Evolutionary conservation across 2,888 invertebrate genomes (phyloP).

Genomic region (Cantharis lateralis): DNA sequence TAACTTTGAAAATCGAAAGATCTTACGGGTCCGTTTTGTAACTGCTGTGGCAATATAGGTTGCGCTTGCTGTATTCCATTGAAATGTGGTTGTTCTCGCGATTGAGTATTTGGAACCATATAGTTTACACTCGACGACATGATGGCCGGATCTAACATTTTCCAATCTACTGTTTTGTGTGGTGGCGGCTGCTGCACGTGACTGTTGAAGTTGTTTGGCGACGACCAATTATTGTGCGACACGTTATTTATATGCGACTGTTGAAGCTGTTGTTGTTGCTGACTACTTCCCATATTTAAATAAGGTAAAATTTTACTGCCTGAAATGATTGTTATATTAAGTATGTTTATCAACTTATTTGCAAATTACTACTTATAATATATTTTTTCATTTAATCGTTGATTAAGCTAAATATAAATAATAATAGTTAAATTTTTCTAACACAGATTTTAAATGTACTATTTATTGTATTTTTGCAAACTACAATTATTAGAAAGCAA

Average conservation of each 20-base stretch:
- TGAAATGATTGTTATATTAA: constrained; percentile 39
- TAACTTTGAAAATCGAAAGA: constrained; percentile 41
- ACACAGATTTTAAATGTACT: too few relatives aligned
- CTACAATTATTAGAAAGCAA: too few relatives aligned
- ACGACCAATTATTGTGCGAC: constrained; percentile 53
- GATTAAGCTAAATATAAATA: too few relatives aligned
- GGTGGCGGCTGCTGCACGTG: constrained; percentile 40
- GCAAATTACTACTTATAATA: too few relatives aligned
- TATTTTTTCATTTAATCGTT: too few relatives aligned
- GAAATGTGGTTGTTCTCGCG: constrained; percentile 46
- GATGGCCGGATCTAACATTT: constrained; percentile 92
- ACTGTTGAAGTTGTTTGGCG: constrained; percentile 44
- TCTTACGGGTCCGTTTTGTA: constrained; percentile 32
- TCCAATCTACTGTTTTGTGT: constrained; percentile 76
- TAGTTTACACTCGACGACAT: constrained; percentile 72
- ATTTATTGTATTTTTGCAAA: too few relatives aligned
- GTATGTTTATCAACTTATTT: neutral
- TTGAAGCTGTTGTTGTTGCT: neutral
- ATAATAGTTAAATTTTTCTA: too few relatives aligned
- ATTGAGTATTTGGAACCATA: constrained; percentile 52
- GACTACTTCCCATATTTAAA: constrained; percentile 55
- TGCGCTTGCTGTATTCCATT: neutral
- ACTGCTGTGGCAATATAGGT: constrained; percentile 26
- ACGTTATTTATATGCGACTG: constrained; percentile 43
- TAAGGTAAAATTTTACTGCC: constrained; percentile 65